phyloP scores from a whole-genome alignment of 2,888 invertebrate genomes.

The Galeopsomyia nigrocyanea region DNA sequence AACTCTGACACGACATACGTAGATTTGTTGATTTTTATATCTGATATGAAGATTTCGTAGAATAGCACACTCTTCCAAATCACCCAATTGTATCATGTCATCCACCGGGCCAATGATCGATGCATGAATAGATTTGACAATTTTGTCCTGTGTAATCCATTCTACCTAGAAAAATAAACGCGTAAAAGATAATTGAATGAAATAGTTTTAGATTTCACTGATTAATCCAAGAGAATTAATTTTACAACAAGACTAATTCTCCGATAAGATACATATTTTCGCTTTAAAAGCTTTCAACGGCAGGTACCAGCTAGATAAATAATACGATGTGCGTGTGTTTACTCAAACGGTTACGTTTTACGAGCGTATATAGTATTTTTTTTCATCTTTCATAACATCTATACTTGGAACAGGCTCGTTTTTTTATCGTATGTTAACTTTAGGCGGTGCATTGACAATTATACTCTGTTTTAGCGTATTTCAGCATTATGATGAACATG shows the following conservation, averaged over 20 bases:
- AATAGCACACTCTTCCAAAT: slow-evolving; percentile 95
- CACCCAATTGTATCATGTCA: slow-evolving; percentile 96
- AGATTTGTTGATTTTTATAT: slow-evolving; percentile 89
- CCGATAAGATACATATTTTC: slow-evolving; percentile 24
- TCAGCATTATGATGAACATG: no score
- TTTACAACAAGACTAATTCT: slow-evolving; percentile 14
- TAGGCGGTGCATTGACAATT: no score
- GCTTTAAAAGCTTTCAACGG: slow-evolving; percentile 5
- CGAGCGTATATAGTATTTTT: not conserved
- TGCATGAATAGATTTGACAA: slow-evolving; percentile 81
- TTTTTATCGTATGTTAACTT: no score
- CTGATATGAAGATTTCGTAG: slow-evolving; percentile 90
- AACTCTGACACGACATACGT: slow-evolving; percentile 78
- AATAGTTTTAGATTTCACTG: slow-evolving; percentile 7
- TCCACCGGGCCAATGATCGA: slow-evolving; percentile 88
- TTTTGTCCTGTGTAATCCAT: slow-evolving; percentile 70
- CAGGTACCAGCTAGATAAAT: slow-evolving; percentile 5
- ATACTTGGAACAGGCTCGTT: not conserved
- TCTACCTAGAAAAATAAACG: slow-evolving; percentile 46
- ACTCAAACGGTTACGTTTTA: not conserved
- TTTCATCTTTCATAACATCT: not conserved
- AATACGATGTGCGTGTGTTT: not conserved
- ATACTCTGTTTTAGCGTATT: no score
- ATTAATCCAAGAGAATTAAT: slow-evolving; percentile 24
- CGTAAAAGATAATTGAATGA: no score